phyloP scores from a whole-genome alignment of 2,113 vertebrate species.

The Crypturellus undulatus region DNA sequence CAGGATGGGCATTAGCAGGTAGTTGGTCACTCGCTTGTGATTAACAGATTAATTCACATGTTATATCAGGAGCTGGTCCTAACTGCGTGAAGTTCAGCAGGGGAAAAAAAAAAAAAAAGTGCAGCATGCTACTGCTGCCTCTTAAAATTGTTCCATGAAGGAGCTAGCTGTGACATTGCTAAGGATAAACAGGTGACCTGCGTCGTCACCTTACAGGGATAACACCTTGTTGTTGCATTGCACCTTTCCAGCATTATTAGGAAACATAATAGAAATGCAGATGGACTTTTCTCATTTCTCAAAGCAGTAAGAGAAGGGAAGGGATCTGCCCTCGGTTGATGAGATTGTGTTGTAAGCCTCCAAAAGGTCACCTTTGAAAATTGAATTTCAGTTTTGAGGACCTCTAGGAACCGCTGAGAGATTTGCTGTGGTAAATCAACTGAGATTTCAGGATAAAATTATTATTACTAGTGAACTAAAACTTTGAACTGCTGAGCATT shows the following conservation, averaged over 20 bases:
- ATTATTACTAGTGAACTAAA: neutral
- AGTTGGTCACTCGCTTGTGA: no score
- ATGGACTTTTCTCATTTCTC: neutral
- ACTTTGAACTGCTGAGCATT: neutral
- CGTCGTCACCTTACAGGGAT: rapidly evolving
- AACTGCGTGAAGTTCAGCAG: neutral
- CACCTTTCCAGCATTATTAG: neutral
- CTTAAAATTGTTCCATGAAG: neutral
- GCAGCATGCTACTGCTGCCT: neutral
- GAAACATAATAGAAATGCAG: neutral
- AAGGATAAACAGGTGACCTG: no score
- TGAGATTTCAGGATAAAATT: neutral
- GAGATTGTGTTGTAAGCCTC: neutral
- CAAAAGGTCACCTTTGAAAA: neutral
- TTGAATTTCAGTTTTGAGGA: neutral
- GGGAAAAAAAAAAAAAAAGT: neutral
- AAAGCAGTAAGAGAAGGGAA: neutral
- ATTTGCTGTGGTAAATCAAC: neutral
- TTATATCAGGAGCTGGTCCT: neutral
- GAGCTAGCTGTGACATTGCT: neutral
- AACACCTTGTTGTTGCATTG: rapidly evolving
- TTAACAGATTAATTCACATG: no score
- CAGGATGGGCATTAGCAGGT: neutral
- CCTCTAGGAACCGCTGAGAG: neutral
- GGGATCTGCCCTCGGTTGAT: rapidly evolving